Evolutionary conservation across 2,797 vertebrate genomes (phyloP).

Genomic region (Orestias chungarensis): DNA sequence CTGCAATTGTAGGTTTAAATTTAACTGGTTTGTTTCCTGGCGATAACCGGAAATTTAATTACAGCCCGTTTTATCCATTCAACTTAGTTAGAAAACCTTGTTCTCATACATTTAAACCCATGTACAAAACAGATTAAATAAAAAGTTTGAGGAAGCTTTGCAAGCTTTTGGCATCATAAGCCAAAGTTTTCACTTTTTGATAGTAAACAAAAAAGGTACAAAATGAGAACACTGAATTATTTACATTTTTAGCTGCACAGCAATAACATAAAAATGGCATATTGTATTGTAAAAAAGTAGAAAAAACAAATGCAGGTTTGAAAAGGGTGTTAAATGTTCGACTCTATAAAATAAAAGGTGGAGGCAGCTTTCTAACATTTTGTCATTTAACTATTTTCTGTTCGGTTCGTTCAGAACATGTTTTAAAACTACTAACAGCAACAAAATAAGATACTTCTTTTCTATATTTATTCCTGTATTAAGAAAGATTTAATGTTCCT

Average conservation of each 20-base stretch:
- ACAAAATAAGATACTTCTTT: neutral
- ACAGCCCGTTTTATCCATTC: neutral
- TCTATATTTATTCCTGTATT: neutral
- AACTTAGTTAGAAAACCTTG: neutral
- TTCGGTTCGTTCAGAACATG: neutral
- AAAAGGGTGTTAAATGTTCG: neutral
- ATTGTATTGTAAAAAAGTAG: neutral
- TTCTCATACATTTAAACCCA: neutral
- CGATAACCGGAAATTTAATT: neutral
- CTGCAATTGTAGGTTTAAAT: neutral
- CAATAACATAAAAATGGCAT: neutral
- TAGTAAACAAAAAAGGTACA: fast-evolving
- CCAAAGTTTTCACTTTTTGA: neutral
- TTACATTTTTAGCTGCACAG: neutral
- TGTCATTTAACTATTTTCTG: neutral
- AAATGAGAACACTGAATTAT: neutral
- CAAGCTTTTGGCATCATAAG: neutral
- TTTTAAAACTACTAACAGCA: no score
- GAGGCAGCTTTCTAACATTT: neutral
- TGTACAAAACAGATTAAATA: neutral
- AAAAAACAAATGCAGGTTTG: neutral
- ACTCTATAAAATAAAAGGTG: neutral
- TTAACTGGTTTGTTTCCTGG: neutral
- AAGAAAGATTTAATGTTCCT: neutral
- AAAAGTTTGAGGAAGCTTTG: neutral